These are phyloP conservation scores for Drosophila neocordata DNA, from an alignment of 1,140 invertebrate genomes.

Conservation along the genomic window DNA sequence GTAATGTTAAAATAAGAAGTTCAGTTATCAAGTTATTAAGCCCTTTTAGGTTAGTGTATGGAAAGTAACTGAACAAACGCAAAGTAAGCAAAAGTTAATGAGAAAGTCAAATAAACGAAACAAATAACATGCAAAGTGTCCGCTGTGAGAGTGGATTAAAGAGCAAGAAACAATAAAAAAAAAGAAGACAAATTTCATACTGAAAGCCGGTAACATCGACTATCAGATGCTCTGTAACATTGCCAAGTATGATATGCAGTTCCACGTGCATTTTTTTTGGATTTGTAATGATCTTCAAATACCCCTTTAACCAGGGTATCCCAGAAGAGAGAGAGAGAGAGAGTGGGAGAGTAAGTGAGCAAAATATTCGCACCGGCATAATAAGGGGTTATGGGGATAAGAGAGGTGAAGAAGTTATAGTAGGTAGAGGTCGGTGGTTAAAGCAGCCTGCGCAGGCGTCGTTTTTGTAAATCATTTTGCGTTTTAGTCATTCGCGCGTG, in stretches of 20 bases:
- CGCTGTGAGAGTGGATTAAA: constrained; percentile 38
- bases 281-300: neutral
- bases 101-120: constrained; percentile 79
- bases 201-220: neutral
- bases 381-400: constrained; percentile 7
- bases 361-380: neutral
- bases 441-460: constrained; percentile 48
- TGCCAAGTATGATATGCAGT: no score
- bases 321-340: neutral
- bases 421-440: constrained; percentile 4
- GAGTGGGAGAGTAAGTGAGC: neutral
- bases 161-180: neutral
- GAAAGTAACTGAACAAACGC: constrained; percentile 20
- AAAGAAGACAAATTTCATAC: neutral
- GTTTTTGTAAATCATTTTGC: constrained; percentile 60
- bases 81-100: constrained; percentile 78
- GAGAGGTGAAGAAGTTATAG: constrained; percentile 23
- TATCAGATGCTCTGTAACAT: neutral
- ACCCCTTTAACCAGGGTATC: neutral
- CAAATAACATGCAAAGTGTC: constrained; percentile 75
- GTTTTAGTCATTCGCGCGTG: constrained; percentile 53
- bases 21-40: no score
- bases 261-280: no score
- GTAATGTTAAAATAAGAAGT: no score
- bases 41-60: constrained; percentile 22